Evolutionary conservation across 2,888 invertebrate genomes (phyloP).

Genomic region (Himalopsyche tibetana): DNA sequence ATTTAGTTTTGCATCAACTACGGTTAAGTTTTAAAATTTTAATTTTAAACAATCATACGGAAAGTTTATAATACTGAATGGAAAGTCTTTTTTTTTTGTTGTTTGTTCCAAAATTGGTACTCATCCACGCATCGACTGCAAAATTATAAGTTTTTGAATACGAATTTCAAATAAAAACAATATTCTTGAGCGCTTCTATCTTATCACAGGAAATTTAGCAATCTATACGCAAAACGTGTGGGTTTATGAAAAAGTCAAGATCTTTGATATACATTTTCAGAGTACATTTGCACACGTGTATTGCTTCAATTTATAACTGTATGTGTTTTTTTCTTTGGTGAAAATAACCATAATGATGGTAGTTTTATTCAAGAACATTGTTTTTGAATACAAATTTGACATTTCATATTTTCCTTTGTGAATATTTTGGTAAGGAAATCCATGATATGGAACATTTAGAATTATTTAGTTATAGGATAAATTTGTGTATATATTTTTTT

Average conservation of each 20-base stretch:
- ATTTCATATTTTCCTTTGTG: not conserved
- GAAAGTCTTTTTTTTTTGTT: too few relatives aligned
- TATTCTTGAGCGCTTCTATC: conserved; percentile 6
- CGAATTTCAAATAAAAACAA: conserved; percentile 35
- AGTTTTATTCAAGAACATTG: conserved; percentile 31
- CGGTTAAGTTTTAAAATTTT: too few relatives aligned
- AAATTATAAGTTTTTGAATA: conserved; percentile 5
- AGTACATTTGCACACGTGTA: conserved; percentile 11
- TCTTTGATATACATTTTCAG: conserved; percentile 36
- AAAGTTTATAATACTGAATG: too few relatives aligned
- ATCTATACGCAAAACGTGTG: conserved; percentile 41
- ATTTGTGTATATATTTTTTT: too few relatives aligned
- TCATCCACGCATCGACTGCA: not conserved
- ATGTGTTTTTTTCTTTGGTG: conserved; percentile 9
- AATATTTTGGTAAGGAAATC: too few relatives aligned
- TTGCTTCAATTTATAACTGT: conserved; percentile 38
- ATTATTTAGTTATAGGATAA: too few relatives aligned
- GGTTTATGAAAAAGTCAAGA: conserved; percentile 44
- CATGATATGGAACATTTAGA: too few relatives aligned
- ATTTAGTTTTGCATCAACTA: too few relatives aligned
- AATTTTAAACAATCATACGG: too few relatives aligned
- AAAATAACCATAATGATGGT: conserved; percentile 17
- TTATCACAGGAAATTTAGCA: conserved; percentile 41
- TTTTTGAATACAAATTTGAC: conserved; percentile 37
- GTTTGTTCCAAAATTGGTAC: not conserved